phyloP scores from a whole-genome alignment of 2,888 invertebrate genomes.

The Acrobeloides nanus region DNA sequence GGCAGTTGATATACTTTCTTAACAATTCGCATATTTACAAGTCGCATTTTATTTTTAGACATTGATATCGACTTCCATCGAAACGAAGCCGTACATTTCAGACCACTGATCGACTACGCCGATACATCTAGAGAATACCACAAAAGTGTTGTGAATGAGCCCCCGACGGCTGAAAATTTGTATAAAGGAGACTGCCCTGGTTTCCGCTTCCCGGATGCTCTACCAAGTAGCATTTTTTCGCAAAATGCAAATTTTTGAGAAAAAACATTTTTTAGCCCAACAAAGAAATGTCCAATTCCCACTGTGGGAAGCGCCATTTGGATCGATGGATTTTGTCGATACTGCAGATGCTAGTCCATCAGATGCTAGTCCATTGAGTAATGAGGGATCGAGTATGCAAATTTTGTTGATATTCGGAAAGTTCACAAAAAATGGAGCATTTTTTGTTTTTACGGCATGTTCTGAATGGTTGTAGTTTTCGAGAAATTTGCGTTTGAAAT shows the following conservation, averaged over 20 bases:
- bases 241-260: background rate
- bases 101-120: constrained; percentile 20
- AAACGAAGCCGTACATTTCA: constrained; percentile 20
- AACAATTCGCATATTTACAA: no score
- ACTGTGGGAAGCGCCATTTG: constrained; percentile 23
- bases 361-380: no score
- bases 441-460: no score
- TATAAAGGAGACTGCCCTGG: constrained; percentile 12
- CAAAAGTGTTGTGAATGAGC: constrained; percentile 10
- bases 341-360: no score
- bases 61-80: constrained; percentile 33
- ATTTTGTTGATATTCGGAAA: no score
- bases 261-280: constrained; percentile 11
- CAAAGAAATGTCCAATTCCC: constrained; percentile 21
- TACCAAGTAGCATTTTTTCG: no score
- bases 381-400: no score
- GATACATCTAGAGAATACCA: constrained; percentile 9
- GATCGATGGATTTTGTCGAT: constrained; percentile 17
- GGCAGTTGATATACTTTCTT: no score
- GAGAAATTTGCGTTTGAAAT: no score
- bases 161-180: constrained; percentile 8
- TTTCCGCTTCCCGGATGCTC: constrained; percentile 16
- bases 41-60: constrained; percentile 28
- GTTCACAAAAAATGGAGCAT: no score
- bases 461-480: no score